Evolutionary conservation across 2,888 invertebrate species (phyloP).

Genomic region (Apodemia duryi): DNA sequence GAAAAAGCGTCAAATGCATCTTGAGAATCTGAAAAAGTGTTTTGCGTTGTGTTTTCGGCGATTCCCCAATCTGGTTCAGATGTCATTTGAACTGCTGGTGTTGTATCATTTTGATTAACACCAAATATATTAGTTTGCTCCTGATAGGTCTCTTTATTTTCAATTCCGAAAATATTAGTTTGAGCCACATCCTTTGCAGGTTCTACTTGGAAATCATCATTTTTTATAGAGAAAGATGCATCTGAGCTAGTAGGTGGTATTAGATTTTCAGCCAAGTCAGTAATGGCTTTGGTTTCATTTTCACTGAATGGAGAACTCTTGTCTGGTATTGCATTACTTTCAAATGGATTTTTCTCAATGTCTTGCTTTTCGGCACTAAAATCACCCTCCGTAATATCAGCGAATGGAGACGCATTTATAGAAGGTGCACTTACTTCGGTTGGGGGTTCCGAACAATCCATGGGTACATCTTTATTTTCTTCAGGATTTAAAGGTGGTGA

Average conservation of each 20-base stretch:
- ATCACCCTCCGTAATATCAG: slow-evolving; percentile 40
- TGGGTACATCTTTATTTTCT: slow-evolving; percentile 39
- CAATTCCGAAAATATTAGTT: slow-evolving; percentile 38
- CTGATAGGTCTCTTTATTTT: slow-evolving; percentile 33
- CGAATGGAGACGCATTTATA: slow-evolving; percentile 55
- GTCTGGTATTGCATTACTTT: slow-evolving; percentile 37
- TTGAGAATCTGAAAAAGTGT: slow-evolving; percentile 54
- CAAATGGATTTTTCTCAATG: slow-evolving; percentile 61
- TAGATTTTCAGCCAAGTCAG: slow-evolving; percentile 39
- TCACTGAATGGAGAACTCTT: slow-evolving; percentile 34
- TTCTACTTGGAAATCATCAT: slow-evolving; percentile 33
- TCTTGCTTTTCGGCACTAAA: slow-evolving; percentile 37
- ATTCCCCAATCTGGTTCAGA: slow-evolving; percentile 49
- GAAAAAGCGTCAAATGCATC: slow-evolving; percentile 91
- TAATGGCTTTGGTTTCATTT: slow-evolving; percentile 42
- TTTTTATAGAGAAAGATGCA: slow-evolving; percentile 31
- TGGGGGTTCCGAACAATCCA: slow-evolving; percentile 60
- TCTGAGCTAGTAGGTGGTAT: slow-evolving; percentile 35
- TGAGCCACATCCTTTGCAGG: slow-evolving; percentile 26
- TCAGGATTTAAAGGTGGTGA: slow-evolving; percentile 15
- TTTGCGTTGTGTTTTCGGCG: slow-evolving; percentile 49
- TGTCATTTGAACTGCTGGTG: slow-evolving; percentile 31
- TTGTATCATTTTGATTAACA: slow-evolving; percentile 30
- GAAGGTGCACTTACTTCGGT: slow-evolving; percentile 36
- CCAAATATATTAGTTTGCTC: slow-evolving; percentile 29